A percentile compares a stretch with the other conserved stretches of the same genome.
Conservation (phyloP, 2,888 invertebrate species). For the Pyrocoelia pectoralis region DNA sequence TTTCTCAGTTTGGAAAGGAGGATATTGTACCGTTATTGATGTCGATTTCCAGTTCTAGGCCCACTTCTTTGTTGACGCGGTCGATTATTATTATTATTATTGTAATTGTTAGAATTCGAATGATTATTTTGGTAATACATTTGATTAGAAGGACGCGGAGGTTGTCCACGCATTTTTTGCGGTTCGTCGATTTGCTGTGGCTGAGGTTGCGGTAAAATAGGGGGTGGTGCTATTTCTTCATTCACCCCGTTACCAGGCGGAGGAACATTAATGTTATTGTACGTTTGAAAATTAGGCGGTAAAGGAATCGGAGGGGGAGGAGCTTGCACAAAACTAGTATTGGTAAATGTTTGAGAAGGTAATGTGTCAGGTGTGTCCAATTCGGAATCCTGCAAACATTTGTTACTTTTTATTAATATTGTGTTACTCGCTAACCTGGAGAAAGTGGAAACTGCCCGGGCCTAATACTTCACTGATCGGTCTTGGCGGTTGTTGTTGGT, state of each 20-base stretch:
- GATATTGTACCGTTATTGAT: slow-evolving; percentile 27
- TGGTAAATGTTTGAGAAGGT: slow-evolving; percentile 85
- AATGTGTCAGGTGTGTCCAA: slow-evolving; percentile 79
- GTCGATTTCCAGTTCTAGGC: slow-evolving; percentile 41
- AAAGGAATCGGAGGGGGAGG: slow-evolving; percentile 66
- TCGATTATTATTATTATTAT: slow-evolving; percentile 42
- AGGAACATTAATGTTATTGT: slow-evolving; percentile 53
- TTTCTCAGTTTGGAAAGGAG: slow-evolving; percentile 15
- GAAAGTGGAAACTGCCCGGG: slow-evolving; percentile 79
- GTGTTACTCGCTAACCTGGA: slow-evolving; percentile 68
- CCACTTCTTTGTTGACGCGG: slow-evolving; percentile 51
- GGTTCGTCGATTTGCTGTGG: slow-evolving; percentile 51
- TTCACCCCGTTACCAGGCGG: slow-evolving; percentile 40
- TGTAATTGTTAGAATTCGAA: slow-evolving; percentile 41
- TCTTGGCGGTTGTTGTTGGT: slow-evolving; percentile 57
- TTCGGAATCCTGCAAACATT: slow-evolving; percentile 71
- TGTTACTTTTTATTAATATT: neutral
- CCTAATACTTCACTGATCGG: slow-evolving; percentile 81
- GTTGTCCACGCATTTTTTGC: slow-evolving; percentile 44
- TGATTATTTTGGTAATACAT: slow-evolving; percentile 55
- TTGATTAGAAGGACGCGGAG: slow-evolving; percentile 46
- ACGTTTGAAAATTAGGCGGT: slow-evolving; percentile 61
- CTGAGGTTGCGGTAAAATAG: slow-evolving; percentile 42
- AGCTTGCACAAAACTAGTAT: slow-evolving; percentile 76
- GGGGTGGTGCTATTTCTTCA: slow-evolving; percentile 52